Evolutionary conservation across 23 tunicate species (phyloP), one percentile per base, ranked within the genome.

Genomic region (Halocynthia aurantium): DNA sequence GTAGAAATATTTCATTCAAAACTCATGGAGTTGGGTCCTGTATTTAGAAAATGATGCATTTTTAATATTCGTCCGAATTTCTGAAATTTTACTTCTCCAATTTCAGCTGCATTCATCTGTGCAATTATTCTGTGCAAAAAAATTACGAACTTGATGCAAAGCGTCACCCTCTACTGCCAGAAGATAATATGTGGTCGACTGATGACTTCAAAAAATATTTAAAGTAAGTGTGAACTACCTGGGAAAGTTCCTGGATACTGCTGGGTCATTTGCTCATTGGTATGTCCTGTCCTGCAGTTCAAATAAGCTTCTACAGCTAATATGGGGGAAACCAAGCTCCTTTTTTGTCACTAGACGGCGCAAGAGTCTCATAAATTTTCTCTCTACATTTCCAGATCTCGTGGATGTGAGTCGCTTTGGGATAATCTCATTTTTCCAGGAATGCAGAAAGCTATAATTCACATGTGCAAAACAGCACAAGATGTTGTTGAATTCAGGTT

Each of bases 111-210:
- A 81, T 94, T 51, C 99, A 94, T 77, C 82, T 94, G 68, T 87
- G 95, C 95, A 94, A 94, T 78, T 87, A 94, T 63, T 88, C 99
- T 15, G 82, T 94, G 10, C 99, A 94, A 73, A 88, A 88, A 61
- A 84, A 94, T 54, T 81, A 77, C 54, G 90, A 88, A 52, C 53
- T 71, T 50, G 99, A 88, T 56, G 63, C 82, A 6, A 81, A 78
- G 50, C 81, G 89, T 52, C 84, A 81, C 61, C 87, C 86, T 11
- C 52, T 72, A 19, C 85, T 94, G 64, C 99, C 99, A 5, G 75
- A 51, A 50, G 88, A 88, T 51, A 88, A 94, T 73, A 94, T 94
- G 96, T 88, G 95, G 95, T 88, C 90, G 4, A 65, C 70, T 64
- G 70, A 81, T 9, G 91, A 94, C 18, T 84, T 94, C 73, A 72